A percentile compares a stretch with the other conserved stretches of the same genome.
Evolutionary conservation across 2,888 invertebrate genomes (phyloP).

Genomic region (Leucophenga montana): DNA sequence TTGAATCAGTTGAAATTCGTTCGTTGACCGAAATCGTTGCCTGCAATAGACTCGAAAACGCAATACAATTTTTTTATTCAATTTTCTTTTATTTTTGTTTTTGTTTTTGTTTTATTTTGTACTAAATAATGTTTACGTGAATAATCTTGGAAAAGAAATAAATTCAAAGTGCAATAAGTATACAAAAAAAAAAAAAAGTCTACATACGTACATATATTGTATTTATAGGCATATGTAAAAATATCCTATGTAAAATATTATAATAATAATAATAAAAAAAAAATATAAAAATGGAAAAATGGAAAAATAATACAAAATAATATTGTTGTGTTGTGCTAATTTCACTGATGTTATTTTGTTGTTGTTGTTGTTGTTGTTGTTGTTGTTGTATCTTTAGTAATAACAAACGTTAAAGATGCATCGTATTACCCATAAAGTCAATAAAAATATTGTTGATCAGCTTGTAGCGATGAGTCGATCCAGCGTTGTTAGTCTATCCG

Average conservation of each 20-base stretch:
- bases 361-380: not conserved
- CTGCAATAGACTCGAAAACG: conserved; percentile 33
- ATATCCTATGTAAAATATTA: too few species aligned
- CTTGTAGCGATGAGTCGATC: too few species aligned
- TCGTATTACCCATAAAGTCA: too few species aligned
- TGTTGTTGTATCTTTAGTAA: conserved; percentile 4
- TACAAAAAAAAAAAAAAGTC: too few species aligned
- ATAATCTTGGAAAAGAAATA: conserved; percentile 21
- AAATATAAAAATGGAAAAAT: not conserved
- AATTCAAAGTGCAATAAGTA: conserved; percentile 10
- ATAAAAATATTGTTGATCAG: too few species aligned
- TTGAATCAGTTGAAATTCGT: conserved; percentile 60
- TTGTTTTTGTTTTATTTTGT: conserved; percentile 8
- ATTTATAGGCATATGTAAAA: not conserved
- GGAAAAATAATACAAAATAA: not conserved
- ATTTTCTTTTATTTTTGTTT: not conserved
- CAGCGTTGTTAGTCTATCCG: too few species aligned
- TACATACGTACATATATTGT: too few species aligned
- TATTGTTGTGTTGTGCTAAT: too few species aligned
- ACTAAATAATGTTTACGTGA: not conserved
- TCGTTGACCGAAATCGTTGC: conserved; percentile 66
- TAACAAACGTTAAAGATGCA: not conserved
- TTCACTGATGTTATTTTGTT: not conserved
- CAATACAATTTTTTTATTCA: conserved; percentile 19
- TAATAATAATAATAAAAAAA: too few species aligned